Percentiles rank a stretch among this genome's conserved stretches.
These are phyloP conservation scores for Drosophila putrida DNA, from an alignment of 2,888 invertebrate genomes.

Conservation along the genomic window DNA sequence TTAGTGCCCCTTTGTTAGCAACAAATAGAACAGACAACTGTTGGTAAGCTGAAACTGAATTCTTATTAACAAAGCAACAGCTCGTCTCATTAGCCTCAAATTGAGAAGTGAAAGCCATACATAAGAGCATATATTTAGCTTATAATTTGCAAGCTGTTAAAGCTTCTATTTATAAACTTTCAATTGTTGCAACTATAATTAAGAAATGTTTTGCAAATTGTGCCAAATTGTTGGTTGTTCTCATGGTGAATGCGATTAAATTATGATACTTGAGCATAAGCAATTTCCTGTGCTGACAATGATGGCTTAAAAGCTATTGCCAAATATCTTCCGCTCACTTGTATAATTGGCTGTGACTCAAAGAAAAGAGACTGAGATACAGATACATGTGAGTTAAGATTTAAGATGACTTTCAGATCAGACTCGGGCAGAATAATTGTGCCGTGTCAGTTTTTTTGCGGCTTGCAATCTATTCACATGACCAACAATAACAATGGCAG, in stretches of 20 bases:
- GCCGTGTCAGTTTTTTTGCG: constrained; percentile 43
- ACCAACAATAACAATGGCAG: constrained; percentile 74
- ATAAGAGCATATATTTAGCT: constrained; percentile 3
- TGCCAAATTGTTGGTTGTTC: constrained; percentile 16
- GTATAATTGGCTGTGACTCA: constrained; percentile 54
- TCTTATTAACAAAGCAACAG: constrained; percentile 10
- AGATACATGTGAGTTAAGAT: constrained; percentile 5
- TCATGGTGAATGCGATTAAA: constrained; percentile 15
- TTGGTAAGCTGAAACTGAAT: neutral
- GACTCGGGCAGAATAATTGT: constrained; percentile 48
- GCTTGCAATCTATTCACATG: constrained; percentile 63
- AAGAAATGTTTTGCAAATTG: neutral
- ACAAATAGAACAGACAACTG: constrained; percentile 9
- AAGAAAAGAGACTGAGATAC: neutral
- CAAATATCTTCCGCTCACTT: constrained; percentile 38
- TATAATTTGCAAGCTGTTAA: neutral
- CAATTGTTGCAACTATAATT: constrained; percentile 10
- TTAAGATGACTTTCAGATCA: constrained; percentile 59
- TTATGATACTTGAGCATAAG: constrained; percentile 20
- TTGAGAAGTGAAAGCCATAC: constrained; percentile 16
- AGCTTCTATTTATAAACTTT: neutral
- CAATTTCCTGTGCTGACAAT: constrained; percentile 22
- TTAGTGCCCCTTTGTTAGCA: constrained; percentile 32
- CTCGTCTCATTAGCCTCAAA: constrained; percentile 15
- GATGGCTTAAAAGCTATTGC: constrained; percentile 25